phyloP scores from a whole-genome alignment of 2,113 vertebrate species.

The Hippocampus comes region DNA sequence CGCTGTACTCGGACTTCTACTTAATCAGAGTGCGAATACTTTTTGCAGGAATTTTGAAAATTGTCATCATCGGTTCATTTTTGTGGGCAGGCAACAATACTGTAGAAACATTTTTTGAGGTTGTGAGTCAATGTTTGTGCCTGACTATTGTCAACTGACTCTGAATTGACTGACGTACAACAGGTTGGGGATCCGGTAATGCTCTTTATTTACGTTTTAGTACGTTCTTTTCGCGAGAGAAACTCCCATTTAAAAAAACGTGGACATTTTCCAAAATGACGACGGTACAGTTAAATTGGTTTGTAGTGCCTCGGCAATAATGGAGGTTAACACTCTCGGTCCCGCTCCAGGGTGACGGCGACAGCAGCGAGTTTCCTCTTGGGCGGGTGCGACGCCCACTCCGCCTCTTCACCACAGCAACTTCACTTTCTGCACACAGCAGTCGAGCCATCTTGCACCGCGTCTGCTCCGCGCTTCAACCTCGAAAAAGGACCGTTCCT shows the following conservation, averaged over 20 bases:
- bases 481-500: slow-evolving; percentile 5
- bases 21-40: too few species aligned
- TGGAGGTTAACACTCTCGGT: neutral
- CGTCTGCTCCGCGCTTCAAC: slow-evolving; percentile 9
- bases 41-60: neutral
- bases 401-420: slow-evolving; percentile 42
- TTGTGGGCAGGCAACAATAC: neutral
- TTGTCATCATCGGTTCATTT: neutral
- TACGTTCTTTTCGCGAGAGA: neutral
- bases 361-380: slow-evolving; percentile 30
- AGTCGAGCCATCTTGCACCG: slow-evolving; percentile 69
- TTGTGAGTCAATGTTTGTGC: too few species aligned
- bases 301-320: neutral
- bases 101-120: neutral
- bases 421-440: slow-evolving; percentile 43
- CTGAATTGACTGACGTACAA: neutral
- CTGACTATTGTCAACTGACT: neutral
- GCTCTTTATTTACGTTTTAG: neutral
- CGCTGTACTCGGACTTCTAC: too few species aligned
- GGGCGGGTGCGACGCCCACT: slow-evolving; percentile 54
- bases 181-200: neutral
- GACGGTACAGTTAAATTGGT: neutral
- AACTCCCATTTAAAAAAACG: neutral
- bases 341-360: slow-evolving; percentile 17
- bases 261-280: neutral